These are phyloP conservation scores for Dissostichus mawsoni DNA, from an alignment of 2,113 vertebrate species.

Conservation along the genomic window DNA sequence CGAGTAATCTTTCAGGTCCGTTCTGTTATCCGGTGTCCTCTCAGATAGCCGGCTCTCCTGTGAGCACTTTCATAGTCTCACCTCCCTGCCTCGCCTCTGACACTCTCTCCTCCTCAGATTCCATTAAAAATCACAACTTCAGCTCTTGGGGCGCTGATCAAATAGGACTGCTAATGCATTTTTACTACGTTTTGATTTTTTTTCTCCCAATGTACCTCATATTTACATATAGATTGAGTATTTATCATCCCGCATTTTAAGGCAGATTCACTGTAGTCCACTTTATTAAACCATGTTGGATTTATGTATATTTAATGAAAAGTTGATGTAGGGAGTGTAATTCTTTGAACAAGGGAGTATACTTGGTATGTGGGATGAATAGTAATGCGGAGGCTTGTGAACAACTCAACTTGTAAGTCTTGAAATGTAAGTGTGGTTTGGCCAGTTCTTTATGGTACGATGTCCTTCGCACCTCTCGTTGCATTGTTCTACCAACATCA, in stretches of 20 bases:
- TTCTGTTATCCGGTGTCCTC: constrained; percentile 71
- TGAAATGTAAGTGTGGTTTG: constrained; percentile 23
- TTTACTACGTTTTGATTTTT: constrained; percentile 73
- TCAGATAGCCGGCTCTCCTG: constrained; percentile 73
- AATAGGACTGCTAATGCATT: constrained; percentile 81
- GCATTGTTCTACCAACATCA: background rate
- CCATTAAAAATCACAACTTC: constrained; percentile 86
- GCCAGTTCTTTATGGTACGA: background rate
- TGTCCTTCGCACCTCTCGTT: background rate
- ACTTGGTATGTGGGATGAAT: constrained; percentile 72
- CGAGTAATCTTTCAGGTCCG: constrained; percentile 76
- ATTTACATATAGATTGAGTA: constrained; percentile 90
- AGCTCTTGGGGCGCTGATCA: constrained; percentile 81
- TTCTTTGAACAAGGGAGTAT: constrained; percentile 79
- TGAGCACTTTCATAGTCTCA: constrained; percentile 67
- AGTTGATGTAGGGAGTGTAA: constrained; percentile 80
- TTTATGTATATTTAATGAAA: constrained; percentile 85
- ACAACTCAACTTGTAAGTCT: constrained; percentile 43
- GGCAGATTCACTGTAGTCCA: constrained; percentile 80
- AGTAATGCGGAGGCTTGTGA: constrained; percentile 52
- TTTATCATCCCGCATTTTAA: constrained; percentile 83
- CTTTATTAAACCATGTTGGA: constrained; percentile 83
- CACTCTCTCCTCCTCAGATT: constrained; percentile 76
- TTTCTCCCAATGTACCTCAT: constrained; percentile 67
- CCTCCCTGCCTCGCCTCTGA: constrained; percentile 60